phyloP scores from a whole-genome alignment of 2,113 vertebrate genomes.

The Equus przewalskii region DNA sequence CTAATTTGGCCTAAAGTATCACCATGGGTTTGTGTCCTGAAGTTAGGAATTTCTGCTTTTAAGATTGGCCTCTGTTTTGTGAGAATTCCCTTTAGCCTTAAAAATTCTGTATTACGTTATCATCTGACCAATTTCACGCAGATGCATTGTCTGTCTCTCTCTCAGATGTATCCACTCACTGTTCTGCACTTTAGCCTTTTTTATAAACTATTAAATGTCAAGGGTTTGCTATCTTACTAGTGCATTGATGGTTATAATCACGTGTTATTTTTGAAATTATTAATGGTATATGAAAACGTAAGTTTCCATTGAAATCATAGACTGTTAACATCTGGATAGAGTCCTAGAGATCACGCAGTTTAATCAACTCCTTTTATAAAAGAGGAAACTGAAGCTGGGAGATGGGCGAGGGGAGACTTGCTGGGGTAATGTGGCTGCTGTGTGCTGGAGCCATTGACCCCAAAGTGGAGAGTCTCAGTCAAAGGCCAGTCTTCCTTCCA shows the following conservation, averaged over 20 bases:
- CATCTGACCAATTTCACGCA: neutral
- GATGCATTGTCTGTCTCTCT: rapidly evolving
- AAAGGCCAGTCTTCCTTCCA: no score
- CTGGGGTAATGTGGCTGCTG: no score
- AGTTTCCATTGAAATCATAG: neutral
- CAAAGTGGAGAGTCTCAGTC: neutral
- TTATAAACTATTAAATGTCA: neutral
- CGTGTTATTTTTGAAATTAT: neutral
- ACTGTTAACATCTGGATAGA: neutral
- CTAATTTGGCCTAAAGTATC: neutral
- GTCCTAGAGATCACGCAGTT: neutral
- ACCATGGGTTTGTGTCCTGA: neutral
- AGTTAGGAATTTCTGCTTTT: neutral
- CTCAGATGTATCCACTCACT: neutral
- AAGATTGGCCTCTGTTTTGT: neutral
- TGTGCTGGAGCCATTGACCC: neutral
- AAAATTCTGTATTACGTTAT: neutral
- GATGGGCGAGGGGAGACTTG: neutral
- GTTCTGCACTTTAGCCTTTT: neutral
- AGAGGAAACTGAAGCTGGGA: neutral
- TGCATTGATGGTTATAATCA: neutral
- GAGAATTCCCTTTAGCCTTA: neutral
- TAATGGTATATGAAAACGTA: no score
- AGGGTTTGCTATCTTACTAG: neutral
- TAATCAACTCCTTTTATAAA: neutral